Conservation (phyloP, 2,113 vertebrate genomes). For the Erinaceus europaeus region DNA sequence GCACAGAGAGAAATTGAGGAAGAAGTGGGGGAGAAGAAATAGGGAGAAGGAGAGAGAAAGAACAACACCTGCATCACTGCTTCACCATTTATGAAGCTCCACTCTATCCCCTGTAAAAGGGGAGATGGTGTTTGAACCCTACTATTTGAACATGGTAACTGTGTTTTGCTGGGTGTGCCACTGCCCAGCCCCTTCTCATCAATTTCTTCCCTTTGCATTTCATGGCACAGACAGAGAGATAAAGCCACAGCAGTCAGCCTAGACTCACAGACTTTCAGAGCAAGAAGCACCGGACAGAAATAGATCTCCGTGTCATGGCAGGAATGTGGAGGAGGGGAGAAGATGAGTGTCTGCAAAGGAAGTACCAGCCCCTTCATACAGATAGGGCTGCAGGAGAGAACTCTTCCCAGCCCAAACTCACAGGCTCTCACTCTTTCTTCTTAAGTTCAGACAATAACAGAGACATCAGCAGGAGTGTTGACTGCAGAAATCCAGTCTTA, state of each 20-base stretch:
- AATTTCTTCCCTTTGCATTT: neutral
- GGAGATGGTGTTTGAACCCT: too few relatives aligned
- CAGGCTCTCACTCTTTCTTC: neutral
- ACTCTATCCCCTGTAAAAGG: too few relatives aligned
- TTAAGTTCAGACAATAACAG: slow-evolving; percentile 67
- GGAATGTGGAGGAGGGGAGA: neutral
- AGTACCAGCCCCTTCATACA: neutral
- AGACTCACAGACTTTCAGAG: neutral
- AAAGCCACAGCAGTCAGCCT: neutral
- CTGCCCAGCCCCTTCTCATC: neutral
- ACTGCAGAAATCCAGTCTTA: slow-evolving; percentile 76
- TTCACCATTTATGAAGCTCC: too few relatives aligned
- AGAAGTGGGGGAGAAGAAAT: too few relatives aligned
- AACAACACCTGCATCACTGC: too few relatives aligned
- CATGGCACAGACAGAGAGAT: neutral
- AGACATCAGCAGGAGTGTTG: slow-evolving; percentile 77
- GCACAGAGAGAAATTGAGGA: too few relatives aligned
- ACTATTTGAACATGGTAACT: too few relatives aligned
- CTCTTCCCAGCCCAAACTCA: neutral
- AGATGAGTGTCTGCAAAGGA: neutral
- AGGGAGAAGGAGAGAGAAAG: too few relatives aligned
- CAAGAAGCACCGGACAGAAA: neutral
- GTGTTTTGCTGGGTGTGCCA: too few relatives aligned
- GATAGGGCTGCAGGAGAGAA: neutral
- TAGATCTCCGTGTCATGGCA: neutral